These are phyloP conservation scores for Urosaurus nigricauda DNA, from an alignment of 2,797 vertebrate species.

Conservation along the genomic window DNA sequence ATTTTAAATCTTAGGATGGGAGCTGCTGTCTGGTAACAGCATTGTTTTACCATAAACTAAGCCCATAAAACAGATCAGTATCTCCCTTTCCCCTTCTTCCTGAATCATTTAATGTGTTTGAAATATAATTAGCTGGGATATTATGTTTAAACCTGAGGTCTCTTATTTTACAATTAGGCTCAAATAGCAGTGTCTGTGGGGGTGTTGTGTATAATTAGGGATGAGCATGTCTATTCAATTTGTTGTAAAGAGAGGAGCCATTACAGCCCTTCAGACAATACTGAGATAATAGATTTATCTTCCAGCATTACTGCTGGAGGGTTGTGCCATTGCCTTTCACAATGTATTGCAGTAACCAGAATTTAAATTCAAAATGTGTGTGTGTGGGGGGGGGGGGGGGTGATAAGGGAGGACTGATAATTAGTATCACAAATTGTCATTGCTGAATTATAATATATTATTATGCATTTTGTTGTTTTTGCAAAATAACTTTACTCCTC, in stretches of 20 bases:
- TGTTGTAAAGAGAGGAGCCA: constrained; percentile 66
- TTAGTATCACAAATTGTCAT: constrained; percentile 53
- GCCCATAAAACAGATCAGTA: constrained; percentile 54
- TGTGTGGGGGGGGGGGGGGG: constrained; percentile 43
- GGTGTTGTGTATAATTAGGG: constrained; percentile 64
- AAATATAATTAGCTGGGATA: constrained; percentile 68
- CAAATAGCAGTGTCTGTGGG: constrained; percentile 55
- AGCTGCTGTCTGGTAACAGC: constrained; percentile 34
- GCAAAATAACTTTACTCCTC: constrained; percentile 44
- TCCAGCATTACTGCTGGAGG: constrained; percentile 76
- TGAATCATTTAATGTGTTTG: constrained; percentile 54
- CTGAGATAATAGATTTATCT: constrained; percentile 68
- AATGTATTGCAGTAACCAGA: constrained; percentile 74
- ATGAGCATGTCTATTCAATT: constrained; percentile 70
- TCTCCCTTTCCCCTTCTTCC: constrained; percentile 52
- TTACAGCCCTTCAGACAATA: constrained; percentile 70
- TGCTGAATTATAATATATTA: constrained; percentile 51
- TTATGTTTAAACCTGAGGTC: constrained; percentile 62
- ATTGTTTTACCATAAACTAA: constrained; percentile 64
- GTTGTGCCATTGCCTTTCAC: constrained; percentile 65
- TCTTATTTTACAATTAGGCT: constrained; percentile 72
- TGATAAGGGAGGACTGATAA: constrained; percentile 18
- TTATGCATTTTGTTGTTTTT: constrained; percentile 47
- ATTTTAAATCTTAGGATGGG: constrained; percentile 44
- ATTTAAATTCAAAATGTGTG: constrained; percentile 71